These are phyloP conservation scores for Papilio demoleus DNA, from an alignment of 2,888 invertebrate species.

Conservation along the genomic window DNA sequence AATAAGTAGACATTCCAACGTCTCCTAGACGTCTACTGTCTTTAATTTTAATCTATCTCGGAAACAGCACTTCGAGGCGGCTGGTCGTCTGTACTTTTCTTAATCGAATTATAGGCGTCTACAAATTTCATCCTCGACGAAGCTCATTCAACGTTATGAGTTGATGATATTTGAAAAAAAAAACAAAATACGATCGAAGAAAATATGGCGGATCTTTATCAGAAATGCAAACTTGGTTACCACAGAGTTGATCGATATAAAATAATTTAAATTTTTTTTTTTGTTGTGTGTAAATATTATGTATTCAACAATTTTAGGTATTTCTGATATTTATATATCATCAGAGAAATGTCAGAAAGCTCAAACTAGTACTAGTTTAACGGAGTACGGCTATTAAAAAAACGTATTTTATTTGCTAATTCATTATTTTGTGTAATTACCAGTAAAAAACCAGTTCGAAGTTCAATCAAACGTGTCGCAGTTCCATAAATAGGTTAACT, in stretches of 20 bases:
- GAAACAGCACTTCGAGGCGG: neutral
- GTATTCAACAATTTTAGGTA: too few relatives aligned
- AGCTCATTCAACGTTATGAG: neutral
- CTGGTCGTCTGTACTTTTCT: neutral
- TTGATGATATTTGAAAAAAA: neutral
- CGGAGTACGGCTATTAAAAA: too few relatives aligned
- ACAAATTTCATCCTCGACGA: neutral
- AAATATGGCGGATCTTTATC: neutral
- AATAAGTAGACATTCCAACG: neutral
- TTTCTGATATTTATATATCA: too few relatives aligned
- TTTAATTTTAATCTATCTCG: neutral
- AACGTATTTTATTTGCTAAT: too few relatives aligned
- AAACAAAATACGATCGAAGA: neutral
- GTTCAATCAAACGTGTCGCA: neutral
- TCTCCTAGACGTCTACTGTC: neutral
- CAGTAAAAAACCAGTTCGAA: too few relatives aligned
- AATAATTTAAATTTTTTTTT: too few relatives aligned
- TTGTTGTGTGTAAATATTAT: too few relatives aligned
- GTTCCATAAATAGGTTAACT: neutral
- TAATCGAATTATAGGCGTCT: slow-evolving; percentile 10
- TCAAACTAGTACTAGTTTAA: too few relatives aligned
- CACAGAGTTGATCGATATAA: neutral
- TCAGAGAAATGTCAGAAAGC: too few relatives aligned
- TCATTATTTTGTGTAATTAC: too few relatives aligned
- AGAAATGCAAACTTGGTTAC: neutral